Base-by-base conservation (phyloP, 2,888 invertebrate species). In the Drosophila demipolita region DNA sequence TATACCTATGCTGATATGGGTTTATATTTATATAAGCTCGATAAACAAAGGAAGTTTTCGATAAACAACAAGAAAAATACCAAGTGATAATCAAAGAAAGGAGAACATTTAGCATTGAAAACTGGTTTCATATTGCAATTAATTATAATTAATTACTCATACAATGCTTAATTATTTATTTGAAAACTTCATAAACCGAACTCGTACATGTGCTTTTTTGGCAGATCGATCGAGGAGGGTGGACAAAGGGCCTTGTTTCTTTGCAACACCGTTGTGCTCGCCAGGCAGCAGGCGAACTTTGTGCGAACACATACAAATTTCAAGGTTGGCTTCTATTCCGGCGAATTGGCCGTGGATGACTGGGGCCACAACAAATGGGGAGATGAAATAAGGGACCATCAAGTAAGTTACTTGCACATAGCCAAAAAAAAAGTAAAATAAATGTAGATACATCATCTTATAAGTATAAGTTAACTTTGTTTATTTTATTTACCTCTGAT, bases 181-280 rank as follows among this genome's bases (percentile, higher is more conserved):
- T 33, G 15, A 23, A 23, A 23, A 23, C 23, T 23, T 23, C 23
- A 12, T 26, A 23, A 54, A 15, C 8, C n/a, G 4, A 23, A 55
- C 20, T 66, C 23, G 20, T 6, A 38, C 50, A 52, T 71, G 62
- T 66, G 80, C 86, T 65, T 70, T 23, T n/a, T 42, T n/a, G 26
- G 1, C 15, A 95, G 95, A 78, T 85, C 94, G 2, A 93, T 94
- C 50, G 78, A 71, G 0, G 88, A 94, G 69, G 97, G 96, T 9
- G 97, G 97, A 0, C 97, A 97, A 92, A 94, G 97, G 26, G 96
- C 96, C 0, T 94, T 98, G 74, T 96, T 98, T 85, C 92, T 97
- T 8, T 97, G 97, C 0, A 97, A 97, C 90, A 97, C 96, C 0
- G 96, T 98, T 0, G 95, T 96, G 0, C 93, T 98, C 49, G 97